These are phyloP conservation scores for Leucoraja ocellata DNA, from an alignment of 2,797 vertebrate species.

Conservation along the genomic window DNA sequence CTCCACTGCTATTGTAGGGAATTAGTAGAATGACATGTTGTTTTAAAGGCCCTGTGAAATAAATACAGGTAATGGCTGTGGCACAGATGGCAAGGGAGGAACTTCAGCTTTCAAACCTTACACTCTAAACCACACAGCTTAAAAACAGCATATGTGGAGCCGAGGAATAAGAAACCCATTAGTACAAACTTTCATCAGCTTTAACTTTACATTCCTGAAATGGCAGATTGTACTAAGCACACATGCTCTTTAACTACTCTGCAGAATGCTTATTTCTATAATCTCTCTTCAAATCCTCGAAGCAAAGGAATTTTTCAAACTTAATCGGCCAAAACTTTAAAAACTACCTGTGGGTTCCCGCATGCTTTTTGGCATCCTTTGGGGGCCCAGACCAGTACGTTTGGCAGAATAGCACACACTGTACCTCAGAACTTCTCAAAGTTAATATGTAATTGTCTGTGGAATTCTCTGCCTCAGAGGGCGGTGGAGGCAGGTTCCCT, in stretches of 20 bases:
- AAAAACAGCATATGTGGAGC: background rate
- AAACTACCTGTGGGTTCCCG: background rate
- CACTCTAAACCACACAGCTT: slow-evolving; percentile 6
- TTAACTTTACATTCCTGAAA: background rate
- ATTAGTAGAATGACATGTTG: slow-evolving; percentile 44
- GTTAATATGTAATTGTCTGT: background rate
- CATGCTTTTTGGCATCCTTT: background rate
- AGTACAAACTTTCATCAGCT: background rate
- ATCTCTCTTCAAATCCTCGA: background rate
- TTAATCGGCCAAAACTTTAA: background rate
- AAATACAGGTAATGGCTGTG: slow-evolving; percentile 42
- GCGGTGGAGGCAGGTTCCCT: too few species aligned
- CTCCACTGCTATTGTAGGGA: slow-evolving; percentile 44
- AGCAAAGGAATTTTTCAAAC: background rate
- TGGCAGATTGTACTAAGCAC: background rate
- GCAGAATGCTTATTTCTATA: background rate
- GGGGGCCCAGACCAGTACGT: background rate
- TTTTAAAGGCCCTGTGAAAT: slow-evolving; percentile 41
- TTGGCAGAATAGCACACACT: background rate
- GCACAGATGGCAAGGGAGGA: slow-evolving; percentile 40
- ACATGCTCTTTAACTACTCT: background rate
- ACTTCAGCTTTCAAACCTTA: background rate
- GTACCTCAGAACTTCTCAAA: background rate
- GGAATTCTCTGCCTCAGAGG: too few species aligned
- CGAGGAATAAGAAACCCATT: background rate